Conservation (phyloP, 1,140 invertebrate genomes). For the Nomia melanderi region DNA sequence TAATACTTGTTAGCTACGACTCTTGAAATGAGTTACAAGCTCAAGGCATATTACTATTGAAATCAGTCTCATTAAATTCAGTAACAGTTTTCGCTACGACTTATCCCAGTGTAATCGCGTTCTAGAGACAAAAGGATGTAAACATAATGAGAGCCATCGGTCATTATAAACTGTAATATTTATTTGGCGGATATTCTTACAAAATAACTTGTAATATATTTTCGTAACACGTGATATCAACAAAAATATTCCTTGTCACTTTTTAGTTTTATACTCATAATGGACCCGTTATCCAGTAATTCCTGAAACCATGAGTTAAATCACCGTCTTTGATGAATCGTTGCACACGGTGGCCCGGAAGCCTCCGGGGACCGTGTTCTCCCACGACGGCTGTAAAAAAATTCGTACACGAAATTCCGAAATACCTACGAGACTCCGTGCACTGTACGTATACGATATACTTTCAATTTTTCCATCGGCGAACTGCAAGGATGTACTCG, state of each 20-base stretch:
- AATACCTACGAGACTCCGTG: neutral
- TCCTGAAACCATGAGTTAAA: slow-evolving; percentile 39
- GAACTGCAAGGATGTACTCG: slow-evolving; percentile 7
- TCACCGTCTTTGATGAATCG: slow-evolving; percentile 37
- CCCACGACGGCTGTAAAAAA: slow-evolving; percentile 31
- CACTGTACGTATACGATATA: slow-evolving; percentile 33
- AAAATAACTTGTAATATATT: slow-evolving; percentile 73
- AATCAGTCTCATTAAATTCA: neutral
- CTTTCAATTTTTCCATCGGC: slow-evolving; percentile 36
- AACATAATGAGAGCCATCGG: slow-evolving; percentile 11
- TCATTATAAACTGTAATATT: slow-evolving; percentile 65
- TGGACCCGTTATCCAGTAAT: slow-evolving; percentile 50
- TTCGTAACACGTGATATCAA: slow-evolving; percentile 68
- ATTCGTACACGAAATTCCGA: neutral
- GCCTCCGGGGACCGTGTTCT: slow-evolving; percentile 2
- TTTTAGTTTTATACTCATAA: slow-evolving; percentile 36
- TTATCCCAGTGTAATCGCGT: neutral
- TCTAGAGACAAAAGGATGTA: slow-evolving; percentile 10
- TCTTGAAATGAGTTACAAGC: neutral
- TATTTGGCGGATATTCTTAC: slow-evolving; percentile 70
- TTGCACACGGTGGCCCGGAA: slow-evolving; percentile 29
- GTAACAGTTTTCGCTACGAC: neutral
- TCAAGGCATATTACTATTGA: neutral
- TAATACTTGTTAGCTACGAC: neutral
- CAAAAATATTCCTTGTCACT: slow-evolving; percentile 71